Percentiles rank a stretch among this genome's conserved stretches.
Evolutionary conservation across 2,113 vertebrate species (phyloP).

Genomic region (Anser cygnoides): DNA sequence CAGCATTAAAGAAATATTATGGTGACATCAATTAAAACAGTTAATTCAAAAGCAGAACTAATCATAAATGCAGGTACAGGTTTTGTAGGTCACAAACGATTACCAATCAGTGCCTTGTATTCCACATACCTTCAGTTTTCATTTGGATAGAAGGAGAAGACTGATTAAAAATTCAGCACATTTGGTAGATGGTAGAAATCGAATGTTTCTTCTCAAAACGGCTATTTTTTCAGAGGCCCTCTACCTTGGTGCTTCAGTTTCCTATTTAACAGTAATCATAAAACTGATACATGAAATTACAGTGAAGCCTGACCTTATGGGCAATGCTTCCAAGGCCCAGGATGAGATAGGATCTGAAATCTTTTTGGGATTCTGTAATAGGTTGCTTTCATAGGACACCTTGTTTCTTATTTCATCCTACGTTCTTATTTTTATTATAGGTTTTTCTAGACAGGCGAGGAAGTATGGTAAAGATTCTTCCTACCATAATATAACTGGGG

Average conservation of each 20-base stretch:
- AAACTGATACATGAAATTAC: neutral
- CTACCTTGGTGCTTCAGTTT: neutral
- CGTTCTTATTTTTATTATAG: neutral
- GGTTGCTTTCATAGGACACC: neutral
- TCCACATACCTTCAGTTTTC: neutral
- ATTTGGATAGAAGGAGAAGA: neutral
- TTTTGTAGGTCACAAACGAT: neutral
- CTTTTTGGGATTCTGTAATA: neutral
- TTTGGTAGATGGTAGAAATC: neutral
- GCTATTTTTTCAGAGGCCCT: neutral
- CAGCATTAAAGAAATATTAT: neutral
- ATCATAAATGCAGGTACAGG: neutral
- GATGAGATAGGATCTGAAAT: neutral
- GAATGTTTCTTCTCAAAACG: neutral
- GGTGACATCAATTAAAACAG: neutral
- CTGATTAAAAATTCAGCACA: neutral
- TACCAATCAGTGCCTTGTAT: neutral
- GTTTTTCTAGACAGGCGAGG: neutral
- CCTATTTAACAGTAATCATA: neutral
- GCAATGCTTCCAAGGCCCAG: neutral
- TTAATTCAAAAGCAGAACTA: neutral
- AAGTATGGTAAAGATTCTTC: neutral
- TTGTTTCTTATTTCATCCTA: neutral
- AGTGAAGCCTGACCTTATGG: neutral
- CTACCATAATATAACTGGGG: neutral